Conservation (phyloP, 1,140 invertebrate genomes). For the Lineus longissimus region DNA sequence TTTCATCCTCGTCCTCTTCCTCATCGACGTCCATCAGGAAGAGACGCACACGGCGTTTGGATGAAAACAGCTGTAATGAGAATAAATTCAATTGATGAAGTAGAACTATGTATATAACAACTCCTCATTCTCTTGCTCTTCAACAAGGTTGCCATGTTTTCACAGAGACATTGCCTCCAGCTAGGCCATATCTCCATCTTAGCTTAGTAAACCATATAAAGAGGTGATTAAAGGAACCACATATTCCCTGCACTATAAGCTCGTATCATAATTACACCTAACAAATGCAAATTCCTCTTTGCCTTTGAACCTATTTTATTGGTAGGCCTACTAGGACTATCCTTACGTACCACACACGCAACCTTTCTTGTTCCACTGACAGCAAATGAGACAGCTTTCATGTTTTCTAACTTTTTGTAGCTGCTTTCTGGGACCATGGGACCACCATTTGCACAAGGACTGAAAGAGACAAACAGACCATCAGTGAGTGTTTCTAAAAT, state of each 20-base stretch:
- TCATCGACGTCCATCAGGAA: slow-evolving; percentile 91
- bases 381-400: slow-evolving; percentile 69
- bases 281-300: no score
- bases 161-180: no score
- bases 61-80: slow-evolving; percentile 63
- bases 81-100: no score
- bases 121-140: no score
- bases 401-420: slow-evolving; percentile 64
- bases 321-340: not conserved
- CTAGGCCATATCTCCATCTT: no score
- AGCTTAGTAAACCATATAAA: no score
- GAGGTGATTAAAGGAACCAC: no score
- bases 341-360: slow-evolving; percentile 64
- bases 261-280: no score
- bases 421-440: slow-evolving; percentile 31
- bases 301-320: not conserved
- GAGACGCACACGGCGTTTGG: slow-evolving; percentile 72
- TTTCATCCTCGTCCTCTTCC: slow-evolving; percentile 64
- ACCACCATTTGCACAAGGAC: slow-evolving; percentile 26
- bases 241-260: no score
- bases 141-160: no score
- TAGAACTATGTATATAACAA: no score
- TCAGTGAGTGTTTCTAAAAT: slow-evolving; percentile 21
- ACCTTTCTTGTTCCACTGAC: slow-evolving; percentile 86
- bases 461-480: slow-evolving; percentile 17